Evolutionary conservation across 2,113 vertebrate genomes (phyloP), one percentile per base, ranked within the genome.

Genomic region (Sinosuthora webbiana): DNA sequence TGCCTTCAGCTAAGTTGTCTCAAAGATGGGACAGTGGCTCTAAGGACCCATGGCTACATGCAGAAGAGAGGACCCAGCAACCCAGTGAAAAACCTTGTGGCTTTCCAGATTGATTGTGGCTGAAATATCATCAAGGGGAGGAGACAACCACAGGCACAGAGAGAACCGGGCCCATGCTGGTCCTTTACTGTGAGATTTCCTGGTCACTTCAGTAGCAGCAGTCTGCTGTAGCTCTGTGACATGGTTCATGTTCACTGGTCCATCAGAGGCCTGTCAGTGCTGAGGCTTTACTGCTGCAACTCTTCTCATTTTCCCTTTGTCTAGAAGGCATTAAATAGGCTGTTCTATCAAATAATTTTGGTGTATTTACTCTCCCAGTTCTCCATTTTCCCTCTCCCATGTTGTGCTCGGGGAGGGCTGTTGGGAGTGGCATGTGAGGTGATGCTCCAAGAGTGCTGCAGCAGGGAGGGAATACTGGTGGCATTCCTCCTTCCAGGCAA

Each of bases 241-340:
- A 5, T 28, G 10, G 8, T 15, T 7, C 0, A 0, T 44, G 11
- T 62, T 64, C 39, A 10, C 16, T 49, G 22, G 4, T 15, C 56
- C 37, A 8, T 47, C 41, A 50, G 52, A 57, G n/a, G 27, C 25
- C 25, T 71, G 9, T 33, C 27, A 6, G 20, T n/a, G n/a, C 55
- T n/a, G 55, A 55, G 44, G 11, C 33, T 80, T 63, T 55, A 31
- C 11, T 69, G 11, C 33, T 83, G 39, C 59, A 77, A 4, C 13
- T 47, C 17, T 60, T 30, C 33, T 42, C 35, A 19, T 56, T 60
- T 84, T 73, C 31, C 14, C 30, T 64, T 77, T 81, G 33, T 47
- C 53, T 64, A 31, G n/a, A 68, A 80, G 20, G 10, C 41, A 64
- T 63, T 27, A 52, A 73, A n/a, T 11, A 30, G 39, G 18, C 35